Evolutionary conservation across 2,113 vertebrate genomes (phyloP).

Genomic region (Sinocyclocheilus maitianheensis): DNA sequence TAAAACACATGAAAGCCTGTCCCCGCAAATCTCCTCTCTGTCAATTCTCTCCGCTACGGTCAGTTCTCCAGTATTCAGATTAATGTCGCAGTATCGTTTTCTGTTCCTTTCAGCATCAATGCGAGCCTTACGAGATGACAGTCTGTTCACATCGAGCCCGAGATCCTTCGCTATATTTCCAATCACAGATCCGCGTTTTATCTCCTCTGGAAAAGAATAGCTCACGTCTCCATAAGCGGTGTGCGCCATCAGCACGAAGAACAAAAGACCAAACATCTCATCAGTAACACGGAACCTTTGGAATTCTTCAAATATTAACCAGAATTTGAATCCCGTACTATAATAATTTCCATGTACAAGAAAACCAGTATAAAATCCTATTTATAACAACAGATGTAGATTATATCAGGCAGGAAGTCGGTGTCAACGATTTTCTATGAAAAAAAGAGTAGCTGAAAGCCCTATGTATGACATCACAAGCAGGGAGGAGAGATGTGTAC

Average conservation of each 20-base stretch:
- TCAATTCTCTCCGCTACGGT: conserved; percentile 70
- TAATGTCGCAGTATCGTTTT: neutral
- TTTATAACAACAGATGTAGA: no score
- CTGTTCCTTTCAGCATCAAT: neutral
- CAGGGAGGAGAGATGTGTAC: neutral
- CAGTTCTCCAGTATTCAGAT: conserved; percentile 64
- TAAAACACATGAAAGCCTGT: conserved; percentile 30
- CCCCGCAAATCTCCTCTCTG: conserved; percentile 67
- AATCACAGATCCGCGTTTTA: neutral
- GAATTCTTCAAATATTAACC: neutral
- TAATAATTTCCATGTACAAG: neutral
- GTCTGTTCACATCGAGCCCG: neutral
- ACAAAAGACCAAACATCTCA: conserved; percentile 3
- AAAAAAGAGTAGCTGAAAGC: neutral
- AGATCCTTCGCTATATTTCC: neutral
- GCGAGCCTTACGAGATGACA: neutral
- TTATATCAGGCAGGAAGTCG: neutral
- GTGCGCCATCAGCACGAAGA: neutral
- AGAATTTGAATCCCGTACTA: neutral
- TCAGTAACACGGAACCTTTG: conserved; percentile 50
- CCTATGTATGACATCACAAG: neutral
- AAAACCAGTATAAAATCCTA: no score
- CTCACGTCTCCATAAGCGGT: no score
- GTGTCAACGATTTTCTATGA: neutral
- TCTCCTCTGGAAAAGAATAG: neutral